Conservation (phyloP, 2,797 vertebrate species). For the Sebastes ruberrimus region DNA sequence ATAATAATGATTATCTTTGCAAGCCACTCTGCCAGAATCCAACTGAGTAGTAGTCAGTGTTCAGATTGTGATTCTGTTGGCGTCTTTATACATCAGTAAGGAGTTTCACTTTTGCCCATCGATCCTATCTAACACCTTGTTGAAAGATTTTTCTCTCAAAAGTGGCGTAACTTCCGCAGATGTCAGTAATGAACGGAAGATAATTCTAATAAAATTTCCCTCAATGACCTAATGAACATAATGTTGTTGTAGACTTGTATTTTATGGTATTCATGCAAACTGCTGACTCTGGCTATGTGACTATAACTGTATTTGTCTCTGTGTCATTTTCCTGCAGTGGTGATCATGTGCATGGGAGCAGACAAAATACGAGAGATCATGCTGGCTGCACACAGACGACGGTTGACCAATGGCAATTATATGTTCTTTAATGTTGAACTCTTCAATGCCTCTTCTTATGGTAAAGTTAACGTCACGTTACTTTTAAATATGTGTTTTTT, state of each 20-base stretch:
- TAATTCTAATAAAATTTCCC: not conserved
- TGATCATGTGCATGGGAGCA: constrained; percentile 94
- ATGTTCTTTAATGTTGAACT: constrained; percentile 98
- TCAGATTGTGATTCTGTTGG: not conserved
- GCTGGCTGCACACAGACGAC: constrained; percentile 89
- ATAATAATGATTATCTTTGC: not conserved
- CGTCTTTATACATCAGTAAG: not conserved
- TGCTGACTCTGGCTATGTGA: not conserved
- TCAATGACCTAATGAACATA: not conserved
- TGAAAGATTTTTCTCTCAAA: not conserved
- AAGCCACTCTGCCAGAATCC: not conserved
- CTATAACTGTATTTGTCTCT: constrained; percentile 1
- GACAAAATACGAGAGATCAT: constrained; percentile 92
- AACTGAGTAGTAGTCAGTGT: not conserved
- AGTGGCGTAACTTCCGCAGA: not conserved
- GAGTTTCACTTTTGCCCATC: not conserved
- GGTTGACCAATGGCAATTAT: constrained; percentile 88
- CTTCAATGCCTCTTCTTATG: constrained; percentile 95
- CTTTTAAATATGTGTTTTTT: not conserved
- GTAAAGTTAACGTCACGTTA: constrained; percentile 75
- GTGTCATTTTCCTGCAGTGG: constrained; percentile 82
- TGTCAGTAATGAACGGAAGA: not conserved
- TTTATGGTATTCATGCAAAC: not conserved
- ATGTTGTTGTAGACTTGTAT: not conserved
- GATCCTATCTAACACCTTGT: too few species aligned